Evolutionary conservation across 2,113 vertebrate genomes (phyloP).

Genomic region (Silurus glanis): DNA sequence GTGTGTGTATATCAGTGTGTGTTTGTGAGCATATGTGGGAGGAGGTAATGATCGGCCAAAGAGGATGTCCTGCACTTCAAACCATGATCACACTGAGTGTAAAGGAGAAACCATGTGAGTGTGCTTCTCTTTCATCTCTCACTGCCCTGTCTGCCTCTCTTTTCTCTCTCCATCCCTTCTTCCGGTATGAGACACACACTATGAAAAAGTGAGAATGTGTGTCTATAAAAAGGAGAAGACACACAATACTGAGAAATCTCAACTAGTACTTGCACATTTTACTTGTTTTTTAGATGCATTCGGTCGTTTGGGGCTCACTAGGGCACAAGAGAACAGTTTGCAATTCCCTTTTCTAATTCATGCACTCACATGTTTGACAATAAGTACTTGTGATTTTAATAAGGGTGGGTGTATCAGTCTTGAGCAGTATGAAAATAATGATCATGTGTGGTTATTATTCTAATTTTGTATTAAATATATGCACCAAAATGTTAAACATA

Average conservation of each 20-base stretch:
- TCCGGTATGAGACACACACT: neutral
- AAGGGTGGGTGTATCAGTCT: neutral
- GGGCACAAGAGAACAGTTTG: neutral
- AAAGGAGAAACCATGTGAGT: slow-evolving; percentile 43
- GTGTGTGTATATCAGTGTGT: slow-evolving; percentile 6
- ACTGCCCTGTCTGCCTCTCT: slow-evolving; percentile 2
- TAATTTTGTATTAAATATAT: neutral
- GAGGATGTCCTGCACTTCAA: slow-evolving; percentile 52
- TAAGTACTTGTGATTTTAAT: neutral
- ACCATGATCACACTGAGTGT: slow-evolving; percentile 36
- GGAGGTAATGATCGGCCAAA: slow-evolving; percentile 43
- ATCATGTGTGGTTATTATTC: neutral
- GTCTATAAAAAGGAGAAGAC: neutral
- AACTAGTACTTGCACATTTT: neutral
- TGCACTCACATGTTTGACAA: neutral
- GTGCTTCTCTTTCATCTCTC: slow-evolving; percentile 37
- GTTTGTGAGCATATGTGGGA: slow-evolving; percentile 29
- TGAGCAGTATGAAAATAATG: neutral
- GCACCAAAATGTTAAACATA: neutral
- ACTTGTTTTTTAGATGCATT: neutral
- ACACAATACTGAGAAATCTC: neutral
- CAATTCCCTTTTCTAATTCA: neutral
- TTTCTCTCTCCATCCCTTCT: slow-evolving; percentile 9
- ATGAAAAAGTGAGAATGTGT: slow-evolving; percentile 8
- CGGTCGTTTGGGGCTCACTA: neutral